These are phyloP conservation scores for Podargus strigoides DNA, from an alignment of 2,797 vertebrate species.

Conservation along the genomic window DNA sequence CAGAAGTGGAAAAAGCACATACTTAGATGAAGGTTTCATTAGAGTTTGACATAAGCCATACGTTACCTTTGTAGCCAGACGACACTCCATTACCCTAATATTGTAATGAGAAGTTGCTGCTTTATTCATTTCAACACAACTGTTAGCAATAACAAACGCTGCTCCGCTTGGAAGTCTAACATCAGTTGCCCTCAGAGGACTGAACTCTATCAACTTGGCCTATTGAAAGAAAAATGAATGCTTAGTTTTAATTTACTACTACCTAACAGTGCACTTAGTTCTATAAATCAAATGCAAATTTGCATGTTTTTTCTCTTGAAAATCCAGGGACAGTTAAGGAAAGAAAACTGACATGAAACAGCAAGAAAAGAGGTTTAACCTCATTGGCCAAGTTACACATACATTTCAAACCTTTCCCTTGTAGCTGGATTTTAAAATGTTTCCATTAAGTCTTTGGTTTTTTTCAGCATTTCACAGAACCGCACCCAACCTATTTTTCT, in stretches of 20 bases:
- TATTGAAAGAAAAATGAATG: constrained; percentile 68
- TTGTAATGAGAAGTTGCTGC: constrained; percentile 95
- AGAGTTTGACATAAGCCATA: constrained; percentile 51
- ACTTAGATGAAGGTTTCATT: constrained; percentile 50
- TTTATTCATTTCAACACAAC: constrained; percentile 97
- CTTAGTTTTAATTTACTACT: constrained; percentile 49
- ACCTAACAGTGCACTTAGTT: constrained; percentile 46
- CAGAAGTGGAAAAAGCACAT: constrained; percentile 23
- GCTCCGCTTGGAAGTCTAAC: constrained; percentile 88
- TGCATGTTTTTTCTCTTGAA: constrained; percentile 33
- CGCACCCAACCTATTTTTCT: constrained; percentile 47
- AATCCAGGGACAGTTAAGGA: constrained; percentile 11
- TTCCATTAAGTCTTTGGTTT: constrained; percentile 32
- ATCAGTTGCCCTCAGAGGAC: constrained; percentile 87
- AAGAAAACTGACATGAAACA: constrained; percentile 50
- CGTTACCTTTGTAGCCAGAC: constrained; percentile 90
- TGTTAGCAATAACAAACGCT: constrained; percentile 94
- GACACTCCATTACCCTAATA: constrained; percentile 94
- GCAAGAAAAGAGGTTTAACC: constrained; percentile 27
- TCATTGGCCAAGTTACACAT: constrained; percentile 16
- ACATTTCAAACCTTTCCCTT: neutral
- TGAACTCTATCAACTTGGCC: constrained; percentile 97
- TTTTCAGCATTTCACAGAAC: constrained; percentile 26
- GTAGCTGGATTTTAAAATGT: constrained; percentile 40
- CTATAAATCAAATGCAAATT: constrained; percentile 61